Evolutionary conservation across 2,797 vertebrate genomes (phyloP).

Genomic region (Emys orbicularis): DNA sequence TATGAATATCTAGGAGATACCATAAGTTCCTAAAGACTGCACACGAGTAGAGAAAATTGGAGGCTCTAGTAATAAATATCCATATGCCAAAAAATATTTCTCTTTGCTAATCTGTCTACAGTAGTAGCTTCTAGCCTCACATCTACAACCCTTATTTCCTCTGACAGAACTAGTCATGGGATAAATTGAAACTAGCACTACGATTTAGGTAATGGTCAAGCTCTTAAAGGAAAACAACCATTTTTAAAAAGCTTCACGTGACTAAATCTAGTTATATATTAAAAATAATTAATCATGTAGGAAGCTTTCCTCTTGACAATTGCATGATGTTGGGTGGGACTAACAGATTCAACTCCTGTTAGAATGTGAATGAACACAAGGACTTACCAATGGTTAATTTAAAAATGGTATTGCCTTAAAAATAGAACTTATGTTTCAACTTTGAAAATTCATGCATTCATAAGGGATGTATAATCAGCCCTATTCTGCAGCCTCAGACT

Average conservation of each 20-base stretch:
- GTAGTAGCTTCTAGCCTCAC: neutral
- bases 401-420: neutral
- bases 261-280: neutral
- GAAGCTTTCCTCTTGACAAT: neutral
- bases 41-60: neutral
- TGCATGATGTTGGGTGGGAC: neutral
- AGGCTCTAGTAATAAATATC: neutral
- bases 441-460: neutral
- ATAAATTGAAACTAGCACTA: neutral
- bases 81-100: neutral
- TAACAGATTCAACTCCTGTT: neutral
- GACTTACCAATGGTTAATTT: neutral
- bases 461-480: neutral
- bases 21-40: neutral
- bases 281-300: neutral
- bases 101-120: neutral
- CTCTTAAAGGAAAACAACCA: neutral
- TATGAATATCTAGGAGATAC: neutral
- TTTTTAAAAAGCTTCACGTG: neutral
- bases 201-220: neutral
- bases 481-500: neutral
- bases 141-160: neutral
- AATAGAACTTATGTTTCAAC: neutral
- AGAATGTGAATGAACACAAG: neutral
- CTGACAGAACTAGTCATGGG: neutral